Conservation (phyloP, 37 sponge, comb jelly and placozoan genomes). For the Agelas oroides region DNA sequence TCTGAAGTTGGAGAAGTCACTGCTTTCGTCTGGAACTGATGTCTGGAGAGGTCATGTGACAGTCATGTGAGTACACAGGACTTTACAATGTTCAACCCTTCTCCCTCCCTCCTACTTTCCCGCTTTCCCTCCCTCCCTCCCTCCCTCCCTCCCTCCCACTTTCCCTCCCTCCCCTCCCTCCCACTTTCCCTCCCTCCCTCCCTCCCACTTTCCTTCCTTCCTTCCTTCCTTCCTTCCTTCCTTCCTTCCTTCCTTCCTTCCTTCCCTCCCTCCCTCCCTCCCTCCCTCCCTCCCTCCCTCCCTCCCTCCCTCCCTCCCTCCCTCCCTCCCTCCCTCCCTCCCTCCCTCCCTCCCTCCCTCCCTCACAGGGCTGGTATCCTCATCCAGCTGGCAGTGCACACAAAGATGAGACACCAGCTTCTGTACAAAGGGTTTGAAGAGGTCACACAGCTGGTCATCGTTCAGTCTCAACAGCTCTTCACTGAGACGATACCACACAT, state of each 20-base stretch:
- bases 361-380: slow-evolving; percentile 61
- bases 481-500: slow-evolving; percentile 84
- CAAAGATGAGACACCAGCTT: slow-evolving; percentile 58
- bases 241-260: neutral
- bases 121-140: no score
- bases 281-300: no score
- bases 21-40: slow-evolving; percentile 53
- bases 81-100: no score
- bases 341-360: neutral
- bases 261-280: neutral
- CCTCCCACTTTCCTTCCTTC: no score
- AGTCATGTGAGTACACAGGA: no score
- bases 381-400: slow-evolving; percentile 84
- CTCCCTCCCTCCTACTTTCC: no score
- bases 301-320: no score
- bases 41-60: slow-evolving; percentile 18
- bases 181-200: neutral
- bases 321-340: neutral
- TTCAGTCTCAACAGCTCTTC: slow-evolving; percentile 63
- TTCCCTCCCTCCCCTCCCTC: neutral
- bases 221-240: no score
- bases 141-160: no score
- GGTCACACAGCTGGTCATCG: slow-evolving; percentile 15
- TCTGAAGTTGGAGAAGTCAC: slow-evolving; percentile 71
- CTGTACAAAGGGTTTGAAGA: slow-evolving; percentile 69